Percentiles rank a stretch among this genome's conserved stretches.
Evolutionary conservation across 2,888 invertebrate species (phyloP).

Genomic region (Drosophila greeni): DNA sequence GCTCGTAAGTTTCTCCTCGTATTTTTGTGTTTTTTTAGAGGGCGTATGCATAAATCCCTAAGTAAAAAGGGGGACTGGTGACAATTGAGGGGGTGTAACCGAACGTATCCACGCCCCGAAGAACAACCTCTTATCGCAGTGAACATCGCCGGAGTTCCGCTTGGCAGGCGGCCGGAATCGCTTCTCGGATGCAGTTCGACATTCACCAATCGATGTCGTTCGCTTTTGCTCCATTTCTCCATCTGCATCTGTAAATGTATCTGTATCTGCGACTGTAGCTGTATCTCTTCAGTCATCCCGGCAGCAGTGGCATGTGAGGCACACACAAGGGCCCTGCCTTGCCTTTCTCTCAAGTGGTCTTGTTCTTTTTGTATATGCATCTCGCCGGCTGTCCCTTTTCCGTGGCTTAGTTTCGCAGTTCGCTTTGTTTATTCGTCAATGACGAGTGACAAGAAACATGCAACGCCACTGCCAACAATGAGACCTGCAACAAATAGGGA

Average conservation of each 20-base stretch:
- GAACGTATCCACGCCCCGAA: slow-evolving; percentile 34
- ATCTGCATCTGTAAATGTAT: slow-evolving; percentile 10
- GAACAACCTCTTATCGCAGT: slow-evolving; percentile 44
- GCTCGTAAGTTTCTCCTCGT: not conserved
- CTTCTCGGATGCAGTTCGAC: slow-evolving; percentile 47
- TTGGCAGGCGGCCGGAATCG: slow-evolving; percentile 61
- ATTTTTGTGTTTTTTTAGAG: slow-evolving; percentile 12
- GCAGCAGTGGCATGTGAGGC: slow-evolving; percentile 48
- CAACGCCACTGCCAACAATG: slow-evolving; percentile 53
- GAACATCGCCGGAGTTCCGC: slow-evolving; percentile 55
- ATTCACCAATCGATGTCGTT: slow-evolving; percentile 42
- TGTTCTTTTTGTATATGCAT: slow-evolving; percentile 66
- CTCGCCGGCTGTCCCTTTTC: slow-evolving; percentile 44
- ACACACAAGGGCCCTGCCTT: slow-evolving; percentile 52
- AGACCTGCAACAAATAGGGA: slow-evolving; percentile 41
- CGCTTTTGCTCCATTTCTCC: slow-evolving; percentile 21
- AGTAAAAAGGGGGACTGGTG: slow-evolving; percentile 25
- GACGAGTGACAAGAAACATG: slow-evolving; percentile 71
- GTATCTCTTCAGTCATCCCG: slow-evolving; percentile 18
- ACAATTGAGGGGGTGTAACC: slow-evolving; percentile 44
- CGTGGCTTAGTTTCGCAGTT: slow-evolving; percentile 49
- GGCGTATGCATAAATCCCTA: slow-evolving; percentile 33
- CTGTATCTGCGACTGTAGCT: slow-evolving; percentile 7
- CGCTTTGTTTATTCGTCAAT: slow-evolving; percentile 71
- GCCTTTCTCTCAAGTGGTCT: slow-evolving; percentile 48